Evolutionary conservation across 2,888 invertebrate species (phyloP), one percentile per base, ranked within the genome.

Genomic region (Seira musarum): DNA sequence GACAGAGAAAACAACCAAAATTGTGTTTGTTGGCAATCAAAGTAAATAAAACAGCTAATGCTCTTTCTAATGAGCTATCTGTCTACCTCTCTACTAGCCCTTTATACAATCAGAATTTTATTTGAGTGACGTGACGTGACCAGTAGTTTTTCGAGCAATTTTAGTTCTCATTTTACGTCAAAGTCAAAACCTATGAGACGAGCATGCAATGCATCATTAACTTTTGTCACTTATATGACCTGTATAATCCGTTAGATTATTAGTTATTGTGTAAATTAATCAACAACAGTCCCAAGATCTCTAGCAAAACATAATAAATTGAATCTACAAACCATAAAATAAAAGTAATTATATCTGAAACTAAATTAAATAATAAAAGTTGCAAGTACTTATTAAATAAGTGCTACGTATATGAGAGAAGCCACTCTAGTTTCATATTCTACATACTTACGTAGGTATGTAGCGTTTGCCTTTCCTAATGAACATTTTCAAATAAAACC

Each of bases 221-320:
- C n/a, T n/a, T n/a, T n/a, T n/a, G n/a, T n/a, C n/a, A n/a, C n/a
- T n/a, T n/a, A n/a, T n/a, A n/a, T n/a, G 40, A 40, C 13, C 40
- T 40, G 40, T 40, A 40, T 66, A 66, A 46, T 19, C n/a, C 25
- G 8, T 15, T 60, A 19, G 21, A 53, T n/a, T n/a, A n/a, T 17
- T 57, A n/a, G 35, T 53, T 61, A 8, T 2, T 25, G 19, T 67
- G 35, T 69, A 76, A 76, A 63, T 76, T 76, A 46, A 64, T 72
- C 72, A 78, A n/a, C n/a, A n/a, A 78, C 78, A 78, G 78, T 78
- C 78, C 78, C 71, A 78, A 78, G 72, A 78, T 78, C 72, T 78
- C 72, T 71, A 78, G 53, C 46, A 78, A n/a, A 68, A 21, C 13
- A 61, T 67, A 53, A 22, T 71, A 61, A 8, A 13, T 8, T 13